These are phyloP conservation scores for Diadegma fenestrale DNA, from an alignment of 2,888 invertebrate genomes.

Conservation along the genomic window DNA sequence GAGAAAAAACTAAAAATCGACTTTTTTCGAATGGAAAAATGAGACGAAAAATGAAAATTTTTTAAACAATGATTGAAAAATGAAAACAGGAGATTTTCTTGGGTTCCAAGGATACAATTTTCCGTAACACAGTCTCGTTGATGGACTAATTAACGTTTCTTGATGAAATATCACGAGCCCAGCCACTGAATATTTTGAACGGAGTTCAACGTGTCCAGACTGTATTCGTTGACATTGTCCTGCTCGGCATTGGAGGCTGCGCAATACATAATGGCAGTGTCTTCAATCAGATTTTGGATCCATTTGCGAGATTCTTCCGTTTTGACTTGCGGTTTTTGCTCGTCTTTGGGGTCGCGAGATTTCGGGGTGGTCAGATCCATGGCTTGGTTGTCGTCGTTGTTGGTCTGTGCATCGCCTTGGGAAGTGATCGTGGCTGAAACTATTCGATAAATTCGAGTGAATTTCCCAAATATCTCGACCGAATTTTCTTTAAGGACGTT, in stretches of 20 bases:
- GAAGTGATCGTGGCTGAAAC: conserved; percentile 39
- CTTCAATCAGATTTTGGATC: conserved; percentile 79
- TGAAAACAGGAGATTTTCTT: background rate
- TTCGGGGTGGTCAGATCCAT: conserved; percentile 66
- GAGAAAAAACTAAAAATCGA: background rate
- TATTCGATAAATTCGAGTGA: background rate
- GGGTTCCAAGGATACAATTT: background rate
- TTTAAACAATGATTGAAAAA: background rate
- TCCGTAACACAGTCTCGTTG: background rate
- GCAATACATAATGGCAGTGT: conserved; percentile 82
- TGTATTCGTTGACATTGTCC: conserved; percentile 79
- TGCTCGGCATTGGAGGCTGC: conserved; percentile 80
- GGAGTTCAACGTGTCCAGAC: conserved; percentile 77
- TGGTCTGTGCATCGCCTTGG: conserved; percentile 4
- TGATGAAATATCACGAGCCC: conserved; percentile 65
- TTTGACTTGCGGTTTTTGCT: conserved; percentile 36
- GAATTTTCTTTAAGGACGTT: background rate
- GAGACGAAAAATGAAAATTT: background rate
- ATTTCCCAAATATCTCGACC: background rate
- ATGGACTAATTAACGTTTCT: background rate
- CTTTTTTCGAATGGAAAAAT: background rate
- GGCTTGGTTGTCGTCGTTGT: conserved; percentile 50
- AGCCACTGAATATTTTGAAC: conserved; percentile 79
- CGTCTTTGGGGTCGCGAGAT: conserved; percentile 30
- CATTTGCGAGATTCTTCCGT: conserved; percentile 57